phyloP scores from a whole-genome alignment of 2,113 vertebrate species.

The Danionella cerebrum region DNA sequence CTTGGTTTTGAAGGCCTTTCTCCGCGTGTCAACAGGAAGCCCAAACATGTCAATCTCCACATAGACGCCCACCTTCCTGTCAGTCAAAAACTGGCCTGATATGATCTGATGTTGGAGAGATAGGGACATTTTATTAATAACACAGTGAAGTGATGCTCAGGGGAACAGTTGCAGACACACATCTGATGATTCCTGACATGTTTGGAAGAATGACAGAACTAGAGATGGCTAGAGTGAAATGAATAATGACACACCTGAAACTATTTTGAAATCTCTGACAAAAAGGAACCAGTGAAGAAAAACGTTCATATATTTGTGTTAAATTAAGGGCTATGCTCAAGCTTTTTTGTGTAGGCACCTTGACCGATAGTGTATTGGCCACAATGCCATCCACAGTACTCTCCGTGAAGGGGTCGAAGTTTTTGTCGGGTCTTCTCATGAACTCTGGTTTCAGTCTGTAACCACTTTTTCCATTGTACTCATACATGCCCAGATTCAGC shows the following conservation, averaged over 20 bases:
- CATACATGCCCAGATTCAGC: constrained; percentile 84
- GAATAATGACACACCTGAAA: too few relatives aligned
- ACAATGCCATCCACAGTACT: constrained; percentile 84
- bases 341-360: constrained; percentile 55
- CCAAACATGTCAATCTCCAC: constrained; percentile 89
- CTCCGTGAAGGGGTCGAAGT: constrained; percentile 84
- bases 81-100: constrained; percentile 85
- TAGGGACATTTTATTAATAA: not conserved
- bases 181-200: not conserved
- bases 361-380: constrained; percentile 82
- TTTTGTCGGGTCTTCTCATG: constrained; percentile 83
- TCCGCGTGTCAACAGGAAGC: constrained; percentile 78
- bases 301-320: too few relatives aligned
- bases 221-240: too few relatives aligned
- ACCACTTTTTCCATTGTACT: constrained; percentile 83
- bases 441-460: constrained; percentile 85
- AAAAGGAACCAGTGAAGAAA: too few relatives aligned
- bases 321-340: too few relatives aligned
- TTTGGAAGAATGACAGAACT: too few relatives aligned
- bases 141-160: not conserved
- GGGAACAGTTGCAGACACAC: too few relatives aligned
- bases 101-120: constrained; percentile 64
- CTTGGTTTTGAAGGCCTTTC: constrained; percentile 83
- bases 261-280: too few relatives aligned
- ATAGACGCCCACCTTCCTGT: constrained; percentile 84